Base-by-base conservation (phyloP, 2,888 invertebrate species). In the Selenia dentaria region DNA sequence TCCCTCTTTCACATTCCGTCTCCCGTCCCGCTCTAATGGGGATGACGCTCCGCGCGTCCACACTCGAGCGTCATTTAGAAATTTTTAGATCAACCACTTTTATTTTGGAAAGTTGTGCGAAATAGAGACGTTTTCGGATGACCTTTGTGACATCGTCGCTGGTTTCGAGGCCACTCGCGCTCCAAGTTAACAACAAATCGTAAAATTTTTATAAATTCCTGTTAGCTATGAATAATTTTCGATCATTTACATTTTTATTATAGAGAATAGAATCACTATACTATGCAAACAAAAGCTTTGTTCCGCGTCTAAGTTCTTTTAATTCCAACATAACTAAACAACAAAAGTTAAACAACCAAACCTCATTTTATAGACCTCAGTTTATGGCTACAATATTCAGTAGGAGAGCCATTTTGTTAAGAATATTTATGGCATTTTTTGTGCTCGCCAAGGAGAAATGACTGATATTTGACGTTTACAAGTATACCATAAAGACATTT, bases 331-430 rank as follows among this genome's bases (percentile, higher is more conserved):
- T 72, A 75, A 74, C 73, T 64, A 54, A 54, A 72, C 69, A 81
- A 86, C 85, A 83, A 84, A 83, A 84, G 75, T 79, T 79, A 79
- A 82, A 84, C 80, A 82, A 83, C 82, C 75, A 73, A 82, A 82
- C 83, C 82, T 83, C 80, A 79, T 74, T 87, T 86, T 86, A 87
- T 85, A 80, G 79, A 79, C 76, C 77, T 71, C 61, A 64, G 74
- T 88, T 87, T 86, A 87, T 83, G 76, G 75, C 79, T 73, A 72
- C 81, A 82, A 84, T 86, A 85, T 87, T 85, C 87, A 85, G 88
- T 87, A 88, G 88, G 84, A 83, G 77, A 83, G 77, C 75, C 78
- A 79, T 84, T 86, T 82, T 84, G 87, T 88, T 87, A 81, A 77
- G 71, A 78, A 83, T 83, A 88, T 88, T 88, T 88, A 88, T 84